Evolutionary conservation across 2,888 invertebrate genomes (phyloP).

Genomic region (Plebejus argus): DNA sequence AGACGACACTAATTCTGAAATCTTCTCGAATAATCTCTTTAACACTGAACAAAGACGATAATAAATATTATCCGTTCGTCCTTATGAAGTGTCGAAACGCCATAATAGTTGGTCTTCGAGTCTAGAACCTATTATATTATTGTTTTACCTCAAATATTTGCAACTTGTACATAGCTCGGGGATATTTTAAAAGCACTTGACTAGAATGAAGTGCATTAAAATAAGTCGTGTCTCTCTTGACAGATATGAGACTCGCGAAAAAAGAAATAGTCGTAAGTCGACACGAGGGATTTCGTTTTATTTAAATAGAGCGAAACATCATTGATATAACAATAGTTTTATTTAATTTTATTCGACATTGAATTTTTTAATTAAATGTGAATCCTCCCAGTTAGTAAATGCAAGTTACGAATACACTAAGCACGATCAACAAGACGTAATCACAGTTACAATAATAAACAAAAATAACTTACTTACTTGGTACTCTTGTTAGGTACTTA

Average conservation of each 20-base stretch:
- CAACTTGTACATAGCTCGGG: conserved; percentile 29
- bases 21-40: not conserved
- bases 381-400: too few relatives aligned
- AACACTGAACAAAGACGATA: not conserved
- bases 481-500: too few relatives aligned
- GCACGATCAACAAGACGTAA: too few relatives aligned
- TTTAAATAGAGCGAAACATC: not conserved
- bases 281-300: not conserved
- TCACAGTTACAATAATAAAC: too few relatives aligned
- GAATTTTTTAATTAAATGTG: too few relatives aligned
- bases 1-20: not conserved
- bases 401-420: too few relatives aligned
- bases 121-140: conserved; percentile 12
- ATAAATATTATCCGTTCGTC: not conserved
- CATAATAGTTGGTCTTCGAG: conserved; percentile 17
- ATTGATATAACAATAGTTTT: not conserved
- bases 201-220: conserved; percentile 31
- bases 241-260: conserved; percentile 26
- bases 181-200: conserved; percentile 33
- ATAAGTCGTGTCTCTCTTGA: conserved; percentile 18
- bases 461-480: too few relatives aligned
- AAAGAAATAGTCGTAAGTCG: conserved; percentile 4
- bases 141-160: conserved; percentile 24
- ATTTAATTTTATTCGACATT: not conserved
- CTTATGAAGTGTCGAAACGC: conserved; percentile 12